These are phyloP conservation scores for Axis porcinus DNA, from an alignment of 2,113 vertebrate species.

Conservation along the genomic window DNA sequence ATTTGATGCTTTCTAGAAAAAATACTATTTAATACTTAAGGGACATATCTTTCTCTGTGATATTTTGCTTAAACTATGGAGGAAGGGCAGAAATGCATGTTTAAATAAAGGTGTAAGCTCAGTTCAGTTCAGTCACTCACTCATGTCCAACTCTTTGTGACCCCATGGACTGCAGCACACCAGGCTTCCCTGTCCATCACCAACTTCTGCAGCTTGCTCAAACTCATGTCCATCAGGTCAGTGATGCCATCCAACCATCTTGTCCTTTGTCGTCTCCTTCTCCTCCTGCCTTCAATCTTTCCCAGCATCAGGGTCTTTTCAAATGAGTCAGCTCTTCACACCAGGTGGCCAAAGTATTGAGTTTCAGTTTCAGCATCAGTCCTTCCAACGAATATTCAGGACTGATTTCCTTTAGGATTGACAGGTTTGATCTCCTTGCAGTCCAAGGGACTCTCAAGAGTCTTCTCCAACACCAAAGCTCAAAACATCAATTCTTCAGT, in stretches of 20 bases:
- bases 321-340: not conserved
- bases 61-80: constrained; percentile 45
- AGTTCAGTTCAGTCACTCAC: not conserved
- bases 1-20: not conserved
- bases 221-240: not conserved
- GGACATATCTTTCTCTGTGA: not conserved
- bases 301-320: not conserved
- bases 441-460: not conserved
- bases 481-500: not conserved
- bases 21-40: not conserved
- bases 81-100: not conserved
- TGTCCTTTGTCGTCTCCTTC: not conserved
- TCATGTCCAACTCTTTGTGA: not conserved
- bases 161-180: not conserved
- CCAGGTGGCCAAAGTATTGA: not conserved
- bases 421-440: not conserved
- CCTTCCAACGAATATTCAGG: not conserved
- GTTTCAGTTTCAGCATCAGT: not conserved
- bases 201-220: not conserved
- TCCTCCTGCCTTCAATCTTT: not conserved
- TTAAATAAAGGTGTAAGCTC: constrained; percentile 28
- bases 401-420: not conserved
- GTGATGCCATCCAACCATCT: not conserved
- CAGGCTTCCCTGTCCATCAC: not conserved
- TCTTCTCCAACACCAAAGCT: not conserved